Evolutionary conservation across 2,797 vertebrate genomes (phyloP).

Genomic region (Sebastes trivittatus): DNA sequence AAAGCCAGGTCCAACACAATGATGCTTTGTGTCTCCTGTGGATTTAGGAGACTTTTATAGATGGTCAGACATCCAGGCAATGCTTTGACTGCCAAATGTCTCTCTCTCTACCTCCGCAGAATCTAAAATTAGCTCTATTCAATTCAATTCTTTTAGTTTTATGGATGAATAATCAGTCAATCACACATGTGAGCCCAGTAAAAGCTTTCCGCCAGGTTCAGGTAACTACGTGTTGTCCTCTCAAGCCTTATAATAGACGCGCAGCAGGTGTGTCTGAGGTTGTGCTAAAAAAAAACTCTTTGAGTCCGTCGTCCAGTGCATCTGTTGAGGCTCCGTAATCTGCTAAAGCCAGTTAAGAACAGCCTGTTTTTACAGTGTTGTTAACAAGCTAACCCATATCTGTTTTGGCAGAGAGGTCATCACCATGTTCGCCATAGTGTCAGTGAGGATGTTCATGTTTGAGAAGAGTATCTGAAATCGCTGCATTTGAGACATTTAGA

Average conservation of each 20-base stretch:
- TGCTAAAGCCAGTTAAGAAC: slow-evolving; percentile 70
- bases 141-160: neutral
- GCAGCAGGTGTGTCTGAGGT: slow-evolving; percentile 49
- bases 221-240: neutral
- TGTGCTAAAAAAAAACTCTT: slow-evolving; percentile 57
- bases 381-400: slow-evolving; percentile 56
- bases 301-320: slow-evolving; percentile 41
- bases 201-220: neutral
- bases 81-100: slow-evolving; percentile 12
- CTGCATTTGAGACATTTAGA: neutral
- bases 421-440: neutral
- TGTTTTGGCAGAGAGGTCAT: slow-evolving; percentile 8
- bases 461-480: neutral
- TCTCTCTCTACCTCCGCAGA: neutral
- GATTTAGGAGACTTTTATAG: slow-evolving; percentile 37
- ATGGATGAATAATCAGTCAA: neutral
- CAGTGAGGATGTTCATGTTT: neutral
- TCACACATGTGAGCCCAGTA: neutral
- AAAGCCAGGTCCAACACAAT: neutral
- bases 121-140: neutral
- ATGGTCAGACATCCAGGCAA: slow-evolving; percentile 22
- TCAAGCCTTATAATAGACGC: neutral
- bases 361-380: slow-evolving; percentile 51
- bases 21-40: slow-evolving; percentile 27
- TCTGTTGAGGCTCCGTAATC: slow-evolving; percentile 76